Conservation (phyloP, 2,797 vertebrate genomes). For the Knipowitschia caucasica region DNA sequence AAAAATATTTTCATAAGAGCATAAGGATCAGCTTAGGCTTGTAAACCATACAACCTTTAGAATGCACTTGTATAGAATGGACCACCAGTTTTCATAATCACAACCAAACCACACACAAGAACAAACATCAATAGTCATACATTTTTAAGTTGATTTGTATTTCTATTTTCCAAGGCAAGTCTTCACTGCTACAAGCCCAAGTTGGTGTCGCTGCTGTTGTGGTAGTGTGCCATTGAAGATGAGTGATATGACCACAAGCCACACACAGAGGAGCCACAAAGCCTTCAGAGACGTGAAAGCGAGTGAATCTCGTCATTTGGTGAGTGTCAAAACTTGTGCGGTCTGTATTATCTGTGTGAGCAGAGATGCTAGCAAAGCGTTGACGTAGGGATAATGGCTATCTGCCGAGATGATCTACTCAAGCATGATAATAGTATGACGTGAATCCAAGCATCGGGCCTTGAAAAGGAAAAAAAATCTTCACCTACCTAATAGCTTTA, state of each 20-base stretch:
- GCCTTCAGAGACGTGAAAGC: conserved; percentile 49
- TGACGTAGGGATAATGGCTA: conserved; percentile 74
- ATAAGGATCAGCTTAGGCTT: no score
- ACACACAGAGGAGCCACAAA: conserved; percentile 47
- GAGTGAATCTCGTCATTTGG: conserved; percentile 60
- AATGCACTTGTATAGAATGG: no score
- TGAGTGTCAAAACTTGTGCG: conserved; percentile 65
- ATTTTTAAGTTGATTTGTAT: background rate
- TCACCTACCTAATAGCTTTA: conserved; percentile 75
- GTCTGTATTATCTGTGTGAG: conserved; percentile 72
- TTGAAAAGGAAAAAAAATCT: conserved; percentile 53
- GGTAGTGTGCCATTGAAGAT: conserved; percentile 29
- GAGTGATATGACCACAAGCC: conserved; percentile 43
- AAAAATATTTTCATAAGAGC: no score
- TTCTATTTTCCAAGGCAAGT: conserved; percentile 11
- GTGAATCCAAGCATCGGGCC: conserved; percentile 68
- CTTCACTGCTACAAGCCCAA: conserved; percentile 12
- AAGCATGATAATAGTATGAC: conserved; percentile 77
- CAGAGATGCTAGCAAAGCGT: conserved; percentile 62
- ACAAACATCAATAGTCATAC: background rate
- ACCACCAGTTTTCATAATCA: no score
- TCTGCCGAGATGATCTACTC: conserved; percentile 77
- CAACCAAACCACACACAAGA: background rate
- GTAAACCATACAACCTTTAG: no score
- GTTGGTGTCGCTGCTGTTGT: conserved; percentile 18